Conservation (phyloP, 2,797 vertebrate genomes). For the Darevskia mixta region DNA sequence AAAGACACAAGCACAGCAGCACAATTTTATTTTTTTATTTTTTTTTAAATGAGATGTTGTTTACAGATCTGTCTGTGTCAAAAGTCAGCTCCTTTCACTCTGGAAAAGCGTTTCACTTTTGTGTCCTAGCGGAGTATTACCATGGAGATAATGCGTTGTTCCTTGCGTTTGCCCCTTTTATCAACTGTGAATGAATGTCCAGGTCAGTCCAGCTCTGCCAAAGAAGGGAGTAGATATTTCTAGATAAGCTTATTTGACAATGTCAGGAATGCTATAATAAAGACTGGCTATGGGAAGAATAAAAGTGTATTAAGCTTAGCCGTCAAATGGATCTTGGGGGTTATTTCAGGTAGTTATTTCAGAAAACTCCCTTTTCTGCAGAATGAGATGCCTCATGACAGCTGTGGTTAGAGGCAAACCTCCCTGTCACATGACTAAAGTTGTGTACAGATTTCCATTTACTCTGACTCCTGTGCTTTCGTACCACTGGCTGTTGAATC, state of each 20-base stretch:
- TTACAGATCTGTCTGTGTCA: too few species aligned
- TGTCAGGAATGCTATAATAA: not conserved
- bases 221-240: not conserved
- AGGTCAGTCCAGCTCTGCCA: not conserved
- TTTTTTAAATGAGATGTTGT: too few species aligned
- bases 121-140: too few species aligned
- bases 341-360: not conserved
- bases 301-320: not conserved
- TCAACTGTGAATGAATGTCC: not conserved
- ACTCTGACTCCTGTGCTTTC: too few species aligned
- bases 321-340: not conserved
- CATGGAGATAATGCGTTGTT: too few species aligned
- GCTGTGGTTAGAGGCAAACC: not conserved
- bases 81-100: too few species aligned
- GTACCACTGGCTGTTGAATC: too few species aligned
- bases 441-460: too few species aligned
- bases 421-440: too few species aligned
- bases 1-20: too few species aligned
- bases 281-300: not conserved
- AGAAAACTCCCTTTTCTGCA: not conserved
- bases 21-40: too few species aligned
- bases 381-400: not conserved
- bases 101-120: too few species aligned
- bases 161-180: not conserved
- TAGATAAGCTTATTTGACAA: not conserved